Conservation (phyloP, 2,797 vertebrate genomes). For the Sebastes vulpes region DNA sequence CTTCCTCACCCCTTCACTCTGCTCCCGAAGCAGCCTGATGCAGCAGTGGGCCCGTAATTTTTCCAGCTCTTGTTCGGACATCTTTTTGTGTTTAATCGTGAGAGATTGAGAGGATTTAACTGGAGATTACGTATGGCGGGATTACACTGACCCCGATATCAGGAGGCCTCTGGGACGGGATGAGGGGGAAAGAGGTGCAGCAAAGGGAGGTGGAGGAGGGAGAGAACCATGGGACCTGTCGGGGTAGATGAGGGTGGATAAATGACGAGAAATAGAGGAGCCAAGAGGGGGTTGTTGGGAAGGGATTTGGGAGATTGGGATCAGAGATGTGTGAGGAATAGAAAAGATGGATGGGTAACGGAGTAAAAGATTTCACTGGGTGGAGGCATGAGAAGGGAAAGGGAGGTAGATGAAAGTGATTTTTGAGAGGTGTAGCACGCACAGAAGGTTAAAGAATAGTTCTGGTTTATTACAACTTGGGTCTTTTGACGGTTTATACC, state of each 20-base stretch:
- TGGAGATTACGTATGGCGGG: constrained; percentile 72
- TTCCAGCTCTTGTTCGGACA: constrained; percentile 67
- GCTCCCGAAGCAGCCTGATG: constrained; percentile 35
- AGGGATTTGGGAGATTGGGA: constrained; percentile 50
- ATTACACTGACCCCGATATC: constrained; percentile 78
- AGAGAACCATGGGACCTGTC: constrained; percentile 36
- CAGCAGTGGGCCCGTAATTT: constrained; percentile 41
- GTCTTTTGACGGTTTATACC: background rate
- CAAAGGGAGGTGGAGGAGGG: constrained; percentile 18
- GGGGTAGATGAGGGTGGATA: constrained; percentile 22
- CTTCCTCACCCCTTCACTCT: constrained; percentile 7
- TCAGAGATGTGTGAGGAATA: constrained; percentile 57
- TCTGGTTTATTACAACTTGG: background rate
- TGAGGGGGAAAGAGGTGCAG: constrained; percentile 32
- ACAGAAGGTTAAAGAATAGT: background rate
- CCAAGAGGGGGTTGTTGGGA: constrained; percentile 8
- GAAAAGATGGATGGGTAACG: constrained; percentile 1
- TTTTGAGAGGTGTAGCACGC: background rate
- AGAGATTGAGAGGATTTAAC: constrained; percentile 78
- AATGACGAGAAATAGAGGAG: constrained; percentile 22
- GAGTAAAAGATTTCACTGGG: constrained; percentile 1
- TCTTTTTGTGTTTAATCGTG: constrained; percentile 81
- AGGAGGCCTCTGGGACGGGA: constrained; percentile 46
- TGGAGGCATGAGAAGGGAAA: background rate
- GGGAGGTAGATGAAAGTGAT: background rate